These are phyloP conservation scores for Todiramphus chloris DNA, from an alignment of 2,113 vertebrate species.

Conservation along the genomic window DNA sequence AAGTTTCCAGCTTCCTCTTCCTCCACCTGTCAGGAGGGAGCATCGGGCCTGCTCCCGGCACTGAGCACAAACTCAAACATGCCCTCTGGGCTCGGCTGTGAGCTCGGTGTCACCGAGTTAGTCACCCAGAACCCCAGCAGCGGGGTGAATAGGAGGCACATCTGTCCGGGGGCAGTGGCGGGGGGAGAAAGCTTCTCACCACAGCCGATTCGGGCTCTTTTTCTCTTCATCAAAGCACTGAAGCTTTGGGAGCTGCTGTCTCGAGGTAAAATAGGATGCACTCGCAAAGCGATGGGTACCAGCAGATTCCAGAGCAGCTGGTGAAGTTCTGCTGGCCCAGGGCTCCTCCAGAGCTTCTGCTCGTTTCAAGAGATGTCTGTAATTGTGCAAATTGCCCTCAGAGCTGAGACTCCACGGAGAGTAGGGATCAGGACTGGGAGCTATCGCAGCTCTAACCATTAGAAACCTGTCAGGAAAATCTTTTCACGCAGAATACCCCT, in stretches of 20 bases:
- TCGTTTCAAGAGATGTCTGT: neutral
- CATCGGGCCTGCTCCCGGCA: neutral
- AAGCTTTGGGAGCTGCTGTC: neutral
- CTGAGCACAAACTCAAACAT: conserved; percentile 71
- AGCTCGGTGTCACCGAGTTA: conserved; percentile 42
- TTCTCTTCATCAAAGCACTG: neutral
- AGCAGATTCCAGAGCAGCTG: neutral
- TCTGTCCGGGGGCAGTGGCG: conserved; percentile 43
- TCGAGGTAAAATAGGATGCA: neutral
- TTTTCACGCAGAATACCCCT: rapidly evolving
- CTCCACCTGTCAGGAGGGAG: conserved; percentile 44
- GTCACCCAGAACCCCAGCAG: conserved; percentile 72
- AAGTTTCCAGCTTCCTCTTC: conserved; percentile 57
- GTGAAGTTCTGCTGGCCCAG: neutral
- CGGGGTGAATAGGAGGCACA: conserved; percentile 66
- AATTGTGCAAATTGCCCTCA: rapidly evolving
- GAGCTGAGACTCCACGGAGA: too few relatives aligned
- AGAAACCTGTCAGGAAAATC: neutral
- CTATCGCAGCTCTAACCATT: rapidly evolving
- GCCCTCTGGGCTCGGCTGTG: conserved; percentile 30
- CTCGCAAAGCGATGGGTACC: neutral
- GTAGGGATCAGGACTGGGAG: neutral
- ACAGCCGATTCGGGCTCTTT: neutral
- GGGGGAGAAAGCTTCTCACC: neutral
- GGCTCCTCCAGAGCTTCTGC: neutral